Conservation (phyloP, 2,888 invertebrate genomes). For the Drosophila merina region DNA sequence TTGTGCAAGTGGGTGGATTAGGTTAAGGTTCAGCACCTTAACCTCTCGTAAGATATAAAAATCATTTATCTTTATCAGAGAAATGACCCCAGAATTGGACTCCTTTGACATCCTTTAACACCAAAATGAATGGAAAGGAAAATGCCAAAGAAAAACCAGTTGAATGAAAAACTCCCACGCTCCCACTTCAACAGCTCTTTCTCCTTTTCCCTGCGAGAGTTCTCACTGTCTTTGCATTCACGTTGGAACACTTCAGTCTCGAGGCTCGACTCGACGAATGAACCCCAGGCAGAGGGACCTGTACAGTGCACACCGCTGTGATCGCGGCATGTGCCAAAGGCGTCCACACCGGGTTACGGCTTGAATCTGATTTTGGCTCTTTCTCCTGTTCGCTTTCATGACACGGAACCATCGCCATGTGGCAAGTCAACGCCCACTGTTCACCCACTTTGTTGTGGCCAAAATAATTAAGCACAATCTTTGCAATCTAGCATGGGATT, state of each 20-base stretch:
- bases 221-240: constrained; percentile 26
- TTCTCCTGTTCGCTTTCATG: constrained; percentile 17
- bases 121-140: constrained; percentile 7
- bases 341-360: constrained; percentile 39
- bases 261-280: constrained; percentile 47
- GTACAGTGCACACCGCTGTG: constrained; percentile 64
- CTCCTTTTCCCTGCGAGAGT: constrained; percentile 15
- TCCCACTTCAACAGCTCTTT: constrained; percentile 27
- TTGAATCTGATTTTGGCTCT: constrained; percentile 26
- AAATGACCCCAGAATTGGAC: too few relatives aligned
- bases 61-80: too few relatives aligned
- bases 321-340: constrained; percentile 76
- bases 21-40: neutral
- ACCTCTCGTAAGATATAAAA: too few relatives aligned
- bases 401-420: constrained; percentile 43
- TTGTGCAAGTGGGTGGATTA: constrained; percentile 4
- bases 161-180: constrained; percentile 64
- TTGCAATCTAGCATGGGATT: neutral
- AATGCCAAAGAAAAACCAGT: constrained; percentile 34
- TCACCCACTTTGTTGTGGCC: constrained; percentile 42
- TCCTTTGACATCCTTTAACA: constrained; percentile 2
- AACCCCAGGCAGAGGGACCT: constrained; percentile 70
- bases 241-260: constrained; percentile 49
- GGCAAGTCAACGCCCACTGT: constrained; percentile 40
- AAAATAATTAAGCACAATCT: constrained; percentile 27